Evolutionary conservation across 2,888 invertebrate species (phyloP), one percentile per base, ranked within the genome.

Genomic region (Oscheius onirici): DNA sequence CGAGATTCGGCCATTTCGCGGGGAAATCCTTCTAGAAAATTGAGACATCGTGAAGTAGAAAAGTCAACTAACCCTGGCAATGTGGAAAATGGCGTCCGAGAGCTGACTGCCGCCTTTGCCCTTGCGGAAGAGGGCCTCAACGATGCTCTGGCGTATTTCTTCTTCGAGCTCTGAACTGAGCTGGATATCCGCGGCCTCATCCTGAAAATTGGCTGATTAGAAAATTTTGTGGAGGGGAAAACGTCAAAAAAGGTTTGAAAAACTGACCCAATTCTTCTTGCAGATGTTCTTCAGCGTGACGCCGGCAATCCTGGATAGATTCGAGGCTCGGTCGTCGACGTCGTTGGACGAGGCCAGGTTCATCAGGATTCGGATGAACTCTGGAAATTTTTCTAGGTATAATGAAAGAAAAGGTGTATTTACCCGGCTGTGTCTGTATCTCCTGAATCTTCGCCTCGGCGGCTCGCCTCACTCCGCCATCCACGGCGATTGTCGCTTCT

Each of bases 201-300:
- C 77, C 77, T 83, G 58, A 15, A 76, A 54, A 28, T 26, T 15
- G 34, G 34, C 34, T 34, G 34, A 34, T 34, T 34, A 8, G 34
- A 6, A 3, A 8, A 3, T 3, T 34, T 34, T 34, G 8, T 34
- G 34, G 5, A 6, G 34, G 41, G 3, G 15, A 58, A 13, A 58
- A 58, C 5, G 8, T 8, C 8, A 58, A 15, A 68, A 44, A 34
- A 11, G n/a, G n/a, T 58, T 20, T 8, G 43, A 13, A 60, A 54
- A 20, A 49, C 77, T 8, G 54, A 88, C 86, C 99, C 99, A 99
- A 89, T 97, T 95, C 67, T 95, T 91, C 89, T 96, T 97, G 24
- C 97, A 92, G 88, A 93, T 97, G 88, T 99, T 99, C 88, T 99
- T 99, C 87, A 99, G 95, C 0, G 94, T 93, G 73, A 99, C 93